Evolutionary conservation across 2,113 vertebrate genomes (phyloP).

Genomic region (Chunga burmeisteri): DNA sequence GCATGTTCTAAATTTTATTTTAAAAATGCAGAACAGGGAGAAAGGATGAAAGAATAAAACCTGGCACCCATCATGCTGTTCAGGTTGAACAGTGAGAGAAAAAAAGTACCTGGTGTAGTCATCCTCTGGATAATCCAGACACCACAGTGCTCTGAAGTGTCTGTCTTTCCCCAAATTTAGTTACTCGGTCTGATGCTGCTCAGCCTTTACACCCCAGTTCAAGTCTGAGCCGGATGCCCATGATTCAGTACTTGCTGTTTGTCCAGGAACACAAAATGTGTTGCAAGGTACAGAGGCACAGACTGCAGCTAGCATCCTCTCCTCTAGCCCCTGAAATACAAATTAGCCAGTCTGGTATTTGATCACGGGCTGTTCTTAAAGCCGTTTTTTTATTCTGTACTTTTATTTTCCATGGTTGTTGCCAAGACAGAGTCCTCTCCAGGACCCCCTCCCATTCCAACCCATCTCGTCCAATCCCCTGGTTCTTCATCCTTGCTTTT

Average conservation of each 20-base stretch:
- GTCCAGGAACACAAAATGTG: conserved; percentile 54
- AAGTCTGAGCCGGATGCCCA: conserved; percentile 47
- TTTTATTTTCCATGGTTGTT: conserved; percentile 78
- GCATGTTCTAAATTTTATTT: background rate
- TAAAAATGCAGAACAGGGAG: background rate
- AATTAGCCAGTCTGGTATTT: conserved; percentile 76
- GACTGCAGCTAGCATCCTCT: conserved; percentile 67
- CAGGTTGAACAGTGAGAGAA: background rate
- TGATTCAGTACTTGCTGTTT: conserved; percentile 44
- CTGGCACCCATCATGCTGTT: background rate
- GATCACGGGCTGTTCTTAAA: conserved; percentile 68
- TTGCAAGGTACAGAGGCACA: conserved; percentile 67
- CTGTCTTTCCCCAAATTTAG: conserved; percentile 26
- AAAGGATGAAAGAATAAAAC: conserved; percentile 6
- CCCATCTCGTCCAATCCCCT: conserved; percentile 44
- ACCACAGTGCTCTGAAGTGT: conserved; percentile 22
- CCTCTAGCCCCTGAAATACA: conserved; percentile 72
- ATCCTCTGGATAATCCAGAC: conserved; percentile 18
- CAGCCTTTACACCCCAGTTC: conserved; percentile 29
- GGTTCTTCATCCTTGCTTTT: conserved; percentile 54
- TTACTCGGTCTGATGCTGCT: conserved; percentile 12
- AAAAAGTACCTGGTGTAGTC: conserved; percentile 31
- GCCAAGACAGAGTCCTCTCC: conserved; percentile 77
- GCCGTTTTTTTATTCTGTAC: conserved; percentile 70
- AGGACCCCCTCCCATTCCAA: conserved; percentile 71